These are phyloP conservation scores for Sphaerophoria rueppellii DNA, from an alignment of 2,888 invertebrate species.

Conservation along the genomic window DNA sequence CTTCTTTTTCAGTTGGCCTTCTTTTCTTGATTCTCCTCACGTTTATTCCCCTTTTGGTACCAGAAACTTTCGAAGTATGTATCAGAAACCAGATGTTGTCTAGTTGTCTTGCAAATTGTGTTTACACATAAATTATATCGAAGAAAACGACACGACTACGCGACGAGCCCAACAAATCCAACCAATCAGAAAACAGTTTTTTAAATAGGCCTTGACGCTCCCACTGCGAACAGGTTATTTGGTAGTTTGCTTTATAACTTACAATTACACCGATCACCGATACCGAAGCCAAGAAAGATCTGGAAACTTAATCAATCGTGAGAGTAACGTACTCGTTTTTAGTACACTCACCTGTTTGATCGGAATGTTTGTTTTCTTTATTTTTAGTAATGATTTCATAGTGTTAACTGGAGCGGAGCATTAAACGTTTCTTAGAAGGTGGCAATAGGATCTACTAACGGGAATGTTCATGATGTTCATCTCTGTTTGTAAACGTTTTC, in stretches of 20 bases:
- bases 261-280: not conserved
- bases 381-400: not conserved
- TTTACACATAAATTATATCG: no score
- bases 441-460: no score
- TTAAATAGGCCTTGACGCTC: constrained; percentile 57
- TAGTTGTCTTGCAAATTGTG: no score
- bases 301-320: constrained; percentile 21
- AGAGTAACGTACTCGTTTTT: constrained; percentile 23
- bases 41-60: not conserved
- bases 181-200: constrained; percentile 49
- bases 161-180: constrained; percentile 59
- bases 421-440: no score
- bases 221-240: constrained; percentile 7
- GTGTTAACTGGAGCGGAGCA: not conserved
- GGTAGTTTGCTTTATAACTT: not conserved
- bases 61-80: not conserved
- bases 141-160: no score
- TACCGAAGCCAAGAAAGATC: not conserved
- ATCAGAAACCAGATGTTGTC: not conserved
- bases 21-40: not conserved
- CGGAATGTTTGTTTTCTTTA: not conserved
- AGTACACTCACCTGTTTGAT: not conserved
- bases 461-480: no score
- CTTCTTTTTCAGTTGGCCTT: not conserved
- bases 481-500: no score